Evolutionary conservation across 2,888 invertebrate genomes (phyloP).

Genomic region (Sinhomidia bicolor): DNA sequence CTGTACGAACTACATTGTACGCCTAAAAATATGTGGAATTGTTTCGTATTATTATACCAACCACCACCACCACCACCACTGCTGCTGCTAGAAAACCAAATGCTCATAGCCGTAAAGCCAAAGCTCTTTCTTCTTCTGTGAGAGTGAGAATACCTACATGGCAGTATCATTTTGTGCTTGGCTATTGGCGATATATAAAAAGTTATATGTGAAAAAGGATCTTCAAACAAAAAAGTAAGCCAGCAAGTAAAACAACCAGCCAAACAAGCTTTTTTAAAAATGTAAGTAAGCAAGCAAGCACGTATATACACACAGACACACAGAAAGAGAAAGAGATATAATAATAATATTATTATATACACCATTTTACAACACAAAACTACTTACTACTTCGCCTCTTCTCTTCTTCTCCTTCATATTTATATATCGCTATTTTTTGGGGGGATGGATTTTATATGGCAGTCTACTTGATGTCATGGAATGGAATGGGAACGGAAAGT

Average conservation of each 20-base stretch:
- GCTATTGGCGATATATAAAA: conserved; percentile 33
- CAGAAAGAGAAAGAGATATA: background rate
- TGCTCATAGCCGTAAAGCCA: conserved; percentile 43
- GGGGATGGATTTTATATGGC: conserved; percentile 70
- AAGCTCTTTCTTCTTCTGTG: conserved; percentile 34
- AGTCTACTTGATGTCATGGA: conserved; percentile 70
- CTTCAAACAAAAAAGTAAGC: conserved; percentile 73
- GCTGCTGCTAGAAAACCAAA: background rate
- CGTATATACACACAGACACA: conserved; percentile 39
- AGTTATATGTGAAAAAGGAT: conserved; percentile 59
- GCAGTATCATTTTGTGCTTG: conserved; percentile 28
- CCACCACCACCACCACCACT: no score
- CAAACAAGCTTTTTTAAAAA: conserved; percentile 72
- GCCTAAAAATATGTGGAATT: conserved; percentile 17
- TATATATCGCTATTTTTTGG: conserved; percentile 69
- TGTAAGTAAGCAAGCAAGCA: conserved; percentile 57
- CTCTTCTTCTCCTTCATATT: background rate
- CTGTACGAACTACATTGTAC: conserved; percentile 18
- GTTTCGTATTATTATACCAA: background rate
- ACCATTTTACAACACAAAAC: conserved; percentile 31
- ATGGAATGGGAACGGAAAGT: conserved; percentile 73
- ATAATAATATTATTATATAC: conserved; percentile 29
- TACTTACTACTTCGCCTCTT: background rate
- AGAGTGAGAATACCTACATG: conserved; percentile 30
- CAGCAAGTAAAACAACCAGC: conserved; percentile 72